Evolutionary conservation across 35 echinoderm and acorn worm genomes (phyloP).

Genomic region (Chiridota heheva): DNA sequence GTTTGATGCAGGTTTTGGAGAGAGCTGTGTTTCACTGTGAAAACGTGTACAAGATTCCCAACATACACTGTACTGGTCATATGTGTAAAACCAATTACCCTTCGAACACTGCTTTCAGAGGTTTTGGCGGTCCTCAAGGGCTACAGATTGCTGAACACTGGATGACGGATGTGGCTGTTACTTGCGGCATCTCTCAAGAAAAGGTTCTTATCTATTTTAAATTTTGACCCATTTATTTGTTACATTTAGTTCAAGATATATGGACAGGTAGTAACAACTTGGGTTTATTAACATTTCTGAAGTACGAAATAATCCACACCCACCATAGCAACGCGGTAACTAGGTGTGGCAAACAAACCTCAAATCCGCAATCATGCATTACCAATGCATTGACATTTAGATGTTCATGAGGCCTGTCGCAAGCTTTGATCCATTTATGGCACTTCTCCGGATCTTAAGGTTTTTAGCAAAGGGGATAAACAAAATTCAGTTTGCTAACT

Average conservation of each 20-base stretch:
- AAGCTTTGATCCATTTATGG: too few relatives aligned
- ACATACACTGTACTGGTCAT: constrained; percentile 33
- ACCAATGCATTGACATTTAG: too few relatives aligned
- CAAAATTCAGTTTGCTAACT: too few relatives aligned
- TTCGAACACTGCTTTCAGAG: constrained; percentile 60
- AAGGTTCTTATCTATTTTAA: too few relatives aligned
- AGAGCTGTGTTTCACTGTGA: constrained; percentile 5
- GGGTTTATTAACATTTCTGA: background rate
- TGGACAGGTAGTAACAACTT: too few relatives aligned
- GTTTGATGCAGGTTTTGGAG: background rate
- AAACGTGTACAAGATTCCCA: constrained; percentile 46
- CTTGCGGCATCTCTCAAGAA: constrained; percentile 52
- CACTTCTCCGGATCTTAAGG: too few relatives aligned
- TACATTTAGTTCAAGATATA: background rate
- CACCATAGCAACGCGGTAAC: too few relatives aligned
- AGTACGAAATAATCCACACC: too few relatives aligned
- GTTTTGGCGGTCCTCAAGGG: constrained; percentile 59
- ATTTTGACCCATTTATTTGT: background rate
- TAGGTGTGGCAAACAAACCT: too few relatives aligned
- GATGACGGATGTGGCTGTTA: constrained; percentile 49
- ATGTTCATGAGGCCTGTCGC: too few relatives aligned
- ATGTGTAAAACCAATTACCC: constrained; percentile 60
- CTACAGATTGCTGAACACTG: constrained; percentile 48
- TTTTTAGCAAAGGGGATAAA: too few relatives aligned
- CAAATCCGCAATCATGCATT: too few relatives aligned